phyloP scores from a whole-genome alignment of 1,140 invertebrate genomes.

The Drosophila rhopaloa region DNA sequence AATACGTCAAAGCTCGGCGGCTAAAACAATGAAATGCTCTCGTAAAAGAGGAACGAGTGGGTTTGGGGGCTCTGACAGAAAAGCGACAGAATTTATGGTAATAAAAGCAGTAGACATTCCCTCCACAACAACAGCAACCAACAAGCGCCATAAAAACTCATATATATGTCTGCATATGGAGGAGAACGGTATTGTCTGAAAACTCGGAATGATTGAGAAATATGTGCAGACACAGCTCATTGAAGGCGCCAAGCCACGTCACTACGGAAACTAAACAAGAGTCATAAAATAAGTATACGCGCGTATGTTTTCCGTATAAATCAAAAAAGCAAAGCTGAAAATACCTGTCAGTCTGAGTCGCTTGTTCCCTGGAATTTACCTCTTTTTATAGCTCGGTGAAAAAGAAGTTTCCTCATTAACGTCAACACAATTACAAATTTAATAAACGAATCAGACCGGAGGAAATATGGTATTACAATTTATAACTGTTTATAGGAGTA shows the following conservation, averaged over 20 bases:
- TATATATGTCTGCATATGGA: slow-evolving; percentile 18
- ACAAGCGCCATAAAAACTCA: slow-evolving; percentile 47
- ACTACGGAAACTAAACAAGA: slow-evolving; percentile 33
- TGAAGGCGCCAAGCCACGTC: slow-evolving; percentile 57
- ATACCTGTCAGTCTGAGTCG: slow-evolving; percentile 26
- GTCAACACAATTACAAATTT: slow-evolving; percentile 16
- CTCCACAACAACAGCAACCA: slow-evolving; percentile 14
- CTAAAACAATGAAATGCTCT: slow-evolving; percentile 39
- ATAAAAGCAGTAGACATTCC: slow-evolving; percentile 69
- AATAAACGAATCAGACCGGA: slow-evolving; percentile 6
- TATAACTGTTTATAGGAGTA: too few relatives aligned
- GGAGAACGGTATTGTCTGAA: slow-evolving; percentile 26
- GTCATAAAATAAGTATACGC: slow-evolving; percentile 72
- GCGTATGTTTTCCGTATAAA: slow-evolving; percentile 62
- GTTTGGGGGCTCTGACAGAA: slow-evolving; percentile 20
- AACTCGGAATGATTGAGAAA: slow-evolving; percentile 56
- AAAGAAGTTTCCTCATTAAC: slow-evolving; percentile 28
- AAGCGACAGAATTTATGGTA: slow-evolving; percentile 68
- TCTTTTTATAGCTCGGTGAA: slow-evolving; percentile 7
- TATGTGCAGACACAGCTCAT: slow-evolving; percentile 55
- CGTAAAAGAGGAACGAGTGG: background rate
- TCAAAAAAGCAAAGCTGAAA: slow-evolving; percentile 45
- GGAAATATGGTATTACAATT: slow-evolving; percentile 4
- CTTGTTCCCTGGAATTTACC: background rate
- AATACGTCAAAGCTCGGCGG: slow-evolving; percentile 67